Base-by-base conservation (phyloP, 2,113 vertebrate genomes). In the Saguinus midas region DNA sequence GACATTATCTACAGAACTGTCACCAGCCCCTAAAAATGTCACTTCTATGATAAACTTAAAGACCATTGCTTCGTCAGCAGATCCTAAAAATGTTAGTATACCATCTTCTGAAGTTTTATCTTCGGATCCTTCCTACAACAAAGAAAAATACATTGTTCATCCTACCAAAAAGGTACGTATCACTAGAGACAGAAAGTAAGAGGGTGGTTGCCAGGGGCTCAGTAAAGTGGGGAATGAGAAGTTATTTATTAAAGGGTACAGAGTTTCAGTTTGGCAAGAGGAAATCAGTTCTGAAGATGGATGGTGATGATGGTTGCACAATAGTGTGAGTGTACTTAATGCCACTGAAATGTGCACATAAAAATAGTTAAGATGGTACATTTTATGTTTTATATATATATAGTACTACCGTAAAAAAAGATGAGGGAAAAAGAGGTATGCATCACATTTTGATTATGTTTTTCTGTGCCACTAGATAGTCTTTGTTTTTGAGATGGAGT, bases 111-210 rank as follows among this genome's bases (percentile, higher is more conserved):
- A 98, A 98, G 68, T 79, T 89, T 90, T 97, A 48, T 37, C 97
- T 88, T 96, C 95, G 70, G 94, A 73, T 40, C 17, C 84, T 93
- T 96, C 92, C 72, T 89, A 16, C 96, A 95, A 25, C 83, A 98
- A 43, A 97, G 98, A 92, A 79, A 98, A 97, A 68, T 91, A 93
- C 52, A 23, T 61, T 29, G 85, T 9, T 90, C 90, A 96, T 70
- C 27, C 86, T 82, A 58, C 57, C 82, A 61, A 40, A 91, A 97
- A 98, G 98, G 99, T 99, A 97, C 0, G 90, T 89, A 40, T 78
- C 14, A 21, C 58, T 48, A 21, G 17, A 43, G 66, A 73, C 45
- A 40, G 40, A 40, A 17, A 6, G 29, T 66, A 35, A 68, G 21
- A 1, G 37, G n/a, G 43, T 61, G n/a, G 27, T 32, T 66, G 87